Conservation (phyloP, 2,113 vertebrate genomes). For the Picathartes gymnocephalus region DNA sequence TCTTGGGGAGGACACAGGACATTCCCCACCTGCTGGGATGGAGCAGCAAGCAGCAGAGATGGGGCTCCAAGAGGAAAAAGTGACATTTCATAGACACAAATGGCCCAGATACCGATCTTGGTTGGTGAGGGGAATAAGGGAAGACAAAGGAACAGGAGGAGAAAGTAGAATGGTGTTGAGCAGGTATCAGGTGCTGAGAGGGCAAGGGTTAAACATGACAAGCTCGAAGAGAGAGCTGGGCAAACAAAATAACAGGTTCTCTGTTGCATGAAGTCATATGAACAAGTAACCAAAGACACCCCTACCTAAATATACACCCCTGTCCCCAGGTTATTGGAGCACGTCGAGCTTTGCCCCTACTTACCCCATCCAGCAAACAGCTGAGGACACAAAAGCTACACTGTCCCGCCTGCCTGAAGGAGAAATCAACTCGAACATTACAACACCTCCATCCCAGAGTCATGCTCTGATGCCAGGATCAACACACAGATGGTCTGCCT, state of each 20-base stretch:
- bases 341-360: background rate
- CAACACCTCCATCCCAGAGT: background rate
- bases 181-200: background rate
- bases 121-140: background rate
- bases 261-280: background rate
- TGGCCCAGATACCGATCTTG: background rate
- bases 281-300: background rate
- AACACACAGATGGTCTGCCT: background rate
- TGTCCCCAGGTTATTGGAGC: background rate
- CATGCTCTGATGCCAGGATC: slow-evolving; percentile 52
- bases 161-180: background rate
- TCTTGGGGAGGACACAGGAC: background rate
- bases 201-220: background rate
- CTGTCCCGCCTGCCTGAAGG: slow-evolving; percentile 12
- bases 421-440: slow-evolving; percentile 50
- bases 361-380: slow-evolving; percentile 6
- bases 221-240: background rate
- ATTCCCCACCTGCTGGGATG: background rate
- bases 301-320: background rate
- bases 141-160: background rate
- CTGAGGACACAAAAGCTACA: slow-evolving; percentile 55
- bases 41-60: accelerated
- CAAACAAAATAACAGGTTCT: background rate
- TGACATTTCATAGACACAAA: background rate
- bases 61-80: background rate